phyloP scores from a whole-genome alignment of 2,113 vertebrate genomes.

The Brienomyrus longianalis region DNA sequence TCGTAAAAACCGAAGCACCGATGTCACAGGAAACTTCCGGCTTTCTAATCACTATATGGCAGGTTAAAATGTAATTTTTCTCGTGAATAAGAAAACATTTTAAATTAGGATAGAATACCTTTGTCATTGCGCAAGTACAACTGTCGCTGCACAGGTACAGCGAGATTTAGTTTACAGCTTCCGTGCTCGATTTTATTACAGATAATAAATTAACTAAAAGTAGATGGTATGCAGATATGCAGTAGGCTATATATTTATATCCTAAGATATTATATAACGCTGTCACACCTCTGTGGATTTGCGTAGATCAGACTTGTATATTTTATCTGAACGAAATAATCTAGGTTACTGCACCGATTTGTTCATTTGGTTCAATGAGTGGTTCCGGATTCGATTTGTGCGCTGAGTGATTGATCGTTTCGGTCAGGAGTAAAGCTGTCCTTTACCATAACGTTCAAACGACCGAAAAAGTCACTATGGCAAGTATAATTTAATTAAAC shows the following conservation, averaged over 20 bases:
- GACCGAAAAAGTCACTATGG: background rate
- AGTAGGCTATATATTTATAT: background rate
- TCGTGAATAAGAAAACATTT: background rate
- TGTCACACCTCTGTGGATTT: background rate
- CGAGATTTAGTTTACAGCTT: background rate
- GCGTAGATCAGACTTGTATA: background rate
- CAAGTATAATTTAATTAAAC: background rate
- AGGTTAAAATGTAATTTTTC: background rate
- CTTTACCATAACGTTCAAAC: background rate
- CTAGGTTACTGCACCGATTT: background rate
- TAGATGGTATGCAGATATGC: background rate
- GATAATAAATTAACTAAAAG: background rate
- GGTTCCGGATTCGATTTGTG: background rate
- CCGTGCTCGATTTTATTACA: background rate
- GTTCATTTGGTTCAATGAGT: background rate
- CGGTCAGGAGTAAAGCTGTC: background rate
- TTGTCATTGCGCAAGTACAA: background rate
- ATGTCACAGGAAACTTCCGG: background rate
- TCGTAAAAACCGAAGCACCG: background rate
- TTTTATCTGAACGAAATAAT: background rate
- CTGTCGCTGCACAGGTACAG: background rate
- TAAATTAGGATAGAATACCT: background rate
- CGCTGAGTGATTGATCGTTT: background rate
- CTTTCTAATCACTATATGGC: background rate
- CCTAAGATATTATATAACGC: background rate